Evolutionary conservation across 2,113 vertebrate species (phyloP).

Genomic region (Hipposideros armiger): DNA sequence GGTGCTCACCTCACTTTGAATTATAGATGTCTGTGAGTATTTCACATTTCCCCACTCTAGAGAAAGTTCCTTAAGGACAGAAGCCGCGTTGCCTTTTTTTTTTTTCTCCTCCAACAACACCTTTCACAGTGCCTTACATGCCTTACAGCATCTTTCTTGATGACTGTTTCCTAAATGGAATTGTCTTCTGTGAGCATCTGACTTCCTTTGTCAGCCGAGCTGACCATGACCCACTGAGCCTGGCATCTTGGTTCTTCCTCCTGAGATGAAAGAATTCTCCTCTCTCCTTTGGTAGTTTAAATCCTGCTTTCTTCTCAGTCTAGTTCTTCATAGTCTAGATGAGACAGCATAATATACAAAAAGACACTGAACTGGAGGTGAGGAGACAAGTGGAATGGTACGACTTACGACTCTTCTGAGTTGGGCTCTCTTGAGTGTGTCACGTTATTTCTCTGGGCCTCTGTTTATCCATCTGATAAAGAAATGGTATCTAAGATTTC

Average conservation of each 20-base stretch:
- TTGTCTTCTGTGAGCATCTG: not conserved
- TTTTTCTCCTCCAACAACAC: not conserved
- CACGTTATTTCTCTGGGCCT: constrained; percentile 56
- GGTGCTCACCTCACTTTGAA: not conserved
- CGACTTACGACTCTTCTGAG: not conserved
- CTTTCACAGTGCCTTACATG: too few relatives aligned
- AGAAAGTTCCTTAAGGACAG: not conserved
- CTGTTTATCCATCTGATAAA: constrained; percentile 72
- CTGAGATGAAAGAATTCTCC: not conserved
- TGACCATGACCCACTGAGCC: not conserved
- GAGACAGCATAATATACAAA: not conserved
- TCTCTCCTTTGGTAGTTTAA: not conserved
- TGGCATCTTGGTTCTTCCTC: not conserved
- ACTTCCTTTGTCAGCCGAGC: not conserved
- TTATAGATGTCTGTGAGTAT: not conserved
- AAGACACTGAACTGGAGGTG: not conserved
- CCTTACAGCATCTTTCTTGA: not conserved
- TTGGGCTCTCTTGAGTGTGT: constrained; percentile 27
- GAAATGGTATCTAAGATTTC: constrained; percentile 45
- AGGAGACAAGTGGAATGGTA: not conserved
- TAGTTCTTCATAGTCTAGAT: not conserved
- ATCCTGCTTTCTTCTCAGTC: not conserved
- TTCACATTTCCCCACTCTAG: not conserved
- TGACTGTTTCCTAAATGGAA: not conserved
- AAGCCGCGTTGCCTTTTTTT: not conserved